These are phyloP conservation scores for Triplophysa bombifrons DNA, from an alignment of 2,797 vertebrate genomes.

Conservation along the genomic window DNA sequence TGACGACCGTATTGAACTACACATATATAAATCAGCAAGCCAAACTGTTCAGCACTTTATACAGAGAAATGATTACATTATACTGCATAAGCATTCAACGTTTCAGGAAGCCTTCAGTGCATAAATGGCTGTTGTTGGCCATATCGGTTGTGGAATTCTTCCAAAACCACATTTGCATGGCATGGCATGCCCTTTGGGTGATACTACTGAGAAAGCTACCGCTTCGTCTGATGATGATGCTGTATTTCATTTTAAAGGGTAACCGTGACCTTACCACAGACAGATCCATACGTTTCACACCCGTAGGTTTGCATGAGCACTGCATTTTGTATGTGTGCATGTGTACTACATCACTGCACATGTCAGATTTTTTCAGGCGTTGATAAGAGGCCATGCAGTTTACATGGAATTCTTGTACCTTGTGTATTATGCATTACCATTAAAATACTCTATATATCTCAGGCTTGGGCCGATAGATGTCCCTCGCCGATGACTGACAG, in stretches of 20 bases:
- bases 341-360: constrained; percentile 11
- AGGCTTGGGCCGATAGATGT: too few relatives aligned
- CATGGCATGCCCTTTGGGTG: neutral
- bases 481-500: too few relatives aligned
- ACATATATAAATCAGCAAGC: constrained; percentile 46
- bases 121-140: constrained; percentile 17
- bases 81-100: constrained; percentile 33
- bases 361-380: constrained; percentile 8
- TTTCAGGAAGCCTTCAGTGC: constrained; percentile 8
- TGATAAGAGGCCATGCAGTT: constrained; percentile 13
- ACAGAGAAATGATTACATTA: constrained; percentile 32
- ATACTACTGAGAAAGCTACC: neutral
- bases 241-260: constrained; percentile 23
- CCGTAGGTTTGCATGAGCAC: constrained; percentile 7
- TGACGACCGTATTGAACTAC: constrained; percentile 38
- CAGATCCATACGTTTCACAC: neutral
- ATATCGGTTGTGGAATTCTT: constrained; percentile 21
- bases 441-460: neutral
- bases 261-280: constrained; percentile 35
- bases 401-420: neutral
- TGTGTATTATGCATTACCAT: neutral
- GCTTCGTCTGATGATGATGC: constrained; percentile 22
- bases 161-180: constrained; percentile 18
- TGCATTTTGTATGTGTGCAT: neutral
- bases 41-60: constrained; percentile 34